Evolutionary conservation across 2,888 invertebrate genomes (phyloP).

Genomic region (Thelaira solivaga): DNA sequence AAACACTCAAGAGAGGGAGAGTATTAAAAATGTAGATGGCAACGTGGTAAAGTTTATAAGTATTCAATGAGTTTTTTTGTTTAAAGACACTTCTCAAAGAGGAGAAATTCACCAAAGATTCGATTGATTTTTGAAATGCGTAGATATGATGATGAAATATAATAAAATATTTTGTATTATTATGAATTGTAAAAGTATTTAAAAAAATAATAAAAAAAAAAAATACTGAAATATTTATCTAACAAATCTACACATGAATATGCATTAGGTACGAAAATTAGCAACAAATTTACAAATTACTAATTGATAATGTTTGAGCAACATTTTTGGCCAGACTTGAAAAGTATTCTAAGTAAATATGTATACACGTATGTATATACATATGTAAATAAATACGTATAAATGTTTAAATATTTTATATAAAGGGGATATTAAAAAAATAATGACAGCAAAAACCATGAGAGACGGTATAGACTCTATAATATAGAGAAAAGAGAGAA

Average conservation of each 20-base stretch:
- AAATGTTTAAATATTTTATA: neutral
- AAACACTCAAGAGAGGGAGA: neutral
- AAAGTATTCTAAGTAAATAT: too few species aligned
- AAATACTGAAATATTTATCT: neutral
- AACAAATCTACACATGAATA: too few species aligned
- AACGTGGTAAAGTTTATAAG: slow-evolving; percentile 15
- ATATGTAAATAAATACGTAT: neutral
- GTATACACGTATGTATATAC: neutral
- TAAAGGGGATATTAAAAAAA: neutral
- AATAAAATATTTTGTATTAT: slow-evolving; percentile 8
- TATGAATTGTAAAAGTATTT: slow-evolving; percentile 6
- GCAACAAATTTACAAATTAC: neutral
- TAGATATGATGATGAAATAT: slow-evolving; percentile 37
- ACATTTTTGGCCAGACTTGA: too few species aligned
- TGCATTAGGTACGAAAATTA: too few species aligned
- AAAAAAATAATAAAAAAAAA: slow-evolving; percentile 14
- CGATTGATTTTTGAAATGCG: slow-evolving; percentile 34
- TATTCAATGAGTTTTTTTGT: neutral
- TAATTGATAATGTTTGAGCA: too few species aligned
- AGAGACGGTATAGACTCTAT: too few species aligned
- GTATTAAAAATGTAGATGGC: neutral
- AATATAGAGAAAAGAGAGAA: too few species aligned
- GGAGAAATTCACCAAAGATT: slow-evolving; percentile 15
- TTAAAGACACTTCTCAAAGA: neutral
- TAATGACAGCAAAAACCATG: neutral